These are phyloP conservation scores for Cheilosia urbana DNA, from an alignment of 2,888 invertebrate species.

Conservation along the genomic window DNA sequence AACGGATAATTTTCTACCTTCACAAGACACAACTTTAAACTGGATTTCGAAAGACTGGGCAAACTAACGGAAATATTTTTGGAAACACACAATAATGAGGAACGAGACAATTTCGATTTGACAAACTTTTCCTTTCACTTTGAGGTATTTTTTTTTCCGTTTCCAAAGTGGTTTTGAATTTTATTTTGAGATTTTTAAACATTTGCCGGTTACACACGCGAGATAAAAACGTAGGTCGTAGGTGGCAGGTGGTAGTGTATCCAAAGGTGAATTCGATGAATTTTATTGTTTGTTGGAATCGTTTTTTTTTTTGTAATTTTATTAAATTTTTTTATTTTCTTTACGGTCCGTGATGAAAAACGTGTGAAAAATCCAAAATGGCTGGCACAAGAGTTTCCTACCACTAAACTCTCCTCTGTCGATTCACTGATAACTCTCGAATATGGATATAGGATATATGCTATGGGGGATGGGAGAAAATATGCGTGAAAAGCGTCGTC, in stretches of 20 bases:
- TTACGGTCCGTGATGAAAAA: conserved; percentile 52
- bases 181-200: neutral
- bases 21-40: conserved; percentile 1
- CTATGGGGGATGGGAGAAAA: conserved; percentile 57
- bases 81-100: neutral
- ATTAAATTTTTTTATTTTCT: neutral
- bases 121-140: conserved; percentile 27
- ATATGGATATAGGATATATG: conserved; percentile 20
- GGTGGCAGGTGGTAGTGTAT: neutral
- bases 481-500: conserved; percentile 68
- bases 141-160: conserved; percentile 2
- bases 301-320: conserved; percentile 13
- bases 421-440: conserved; percentile 66
- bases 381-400: conserved; percentile 66
- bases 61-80: conserved; percentile 7
- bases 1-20: neutral
- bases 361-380: conserved; percentile 74
- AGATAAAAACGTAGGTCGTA: conserved; percentile 1
- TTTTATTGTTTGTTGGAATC: neutral
- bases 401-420: conserved; percentile 61
- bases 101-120: conserved; percentile 27
- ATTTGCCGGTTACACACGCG: conserved; percentile 26
- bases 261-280: conserved; percentile 3
- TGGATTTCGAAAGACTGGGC: too few relatives aligned
- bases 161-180: conserved; percentile 37